Conservation (phyloP, 2,888 invertebrate genomes). For the Zygothrica quintamaculata region DNA sequence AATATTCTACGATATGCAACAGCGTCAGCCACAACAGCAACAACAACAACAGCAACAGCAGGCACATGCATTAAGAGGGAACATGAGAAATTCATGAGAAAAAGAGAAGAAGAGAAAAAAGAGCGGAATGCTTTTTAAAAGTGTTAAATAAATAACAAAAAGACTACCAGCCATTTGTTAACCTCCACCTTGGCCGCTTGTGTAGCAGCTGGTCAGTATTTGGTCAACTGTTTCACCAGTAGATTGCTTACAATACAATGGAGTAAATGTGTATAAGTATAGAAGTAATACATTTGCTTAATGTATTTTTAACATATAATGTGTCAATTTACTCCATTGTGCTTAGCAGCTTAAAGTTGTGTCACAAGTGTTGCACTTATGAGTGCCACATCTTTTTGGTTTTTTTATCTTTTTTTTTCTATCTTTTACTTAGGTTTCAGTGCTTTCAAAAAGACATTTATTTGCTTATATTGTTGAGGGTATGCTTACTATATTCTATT, state of each 20-base stretch:
- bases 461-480: background rate
- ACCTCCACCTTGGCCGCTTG: conserved; percentile 20
- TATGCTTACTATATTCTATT: too few relatives aligned
- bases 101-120: too few relatives aligned
- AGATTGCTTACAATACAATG: background rate
- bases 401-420: too few relatives aligned
- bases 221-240: conserved; percentile 34
- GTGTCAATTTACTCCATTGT: too few relatives aligned
- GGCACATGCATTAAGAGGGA: conserved; percentile 71
- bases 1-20: conserved; percentile 24
- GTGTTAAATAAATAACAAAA: conserved; percentile 78
- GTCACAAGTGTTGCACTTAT: conserved; percentile 53
- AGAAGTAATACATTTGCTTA: too few relatives aligned
- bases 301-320: too few relatives aligned
- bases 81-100: conserved; percentile 79
- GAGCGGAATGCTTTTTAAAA: conserved; percentile 79
- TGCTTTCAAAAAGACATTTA: conserved; percentile 4
- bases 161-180: conserved; percentile 47
- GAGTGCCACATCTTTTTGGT: conserved; percentile 13
- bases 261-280: too few relatives aligned
- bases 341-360: conserved; percentile 51
- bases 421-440: too few relatives aligned
- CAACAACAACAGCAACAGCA: conserved; percentile 16
- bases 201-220: background rate
- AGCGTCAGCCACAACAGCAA: conserved; percentile 1